Base-by-base conservation (phyloP, 2,888 invertebrate species). In the Melieria crassipennis region DNA sequence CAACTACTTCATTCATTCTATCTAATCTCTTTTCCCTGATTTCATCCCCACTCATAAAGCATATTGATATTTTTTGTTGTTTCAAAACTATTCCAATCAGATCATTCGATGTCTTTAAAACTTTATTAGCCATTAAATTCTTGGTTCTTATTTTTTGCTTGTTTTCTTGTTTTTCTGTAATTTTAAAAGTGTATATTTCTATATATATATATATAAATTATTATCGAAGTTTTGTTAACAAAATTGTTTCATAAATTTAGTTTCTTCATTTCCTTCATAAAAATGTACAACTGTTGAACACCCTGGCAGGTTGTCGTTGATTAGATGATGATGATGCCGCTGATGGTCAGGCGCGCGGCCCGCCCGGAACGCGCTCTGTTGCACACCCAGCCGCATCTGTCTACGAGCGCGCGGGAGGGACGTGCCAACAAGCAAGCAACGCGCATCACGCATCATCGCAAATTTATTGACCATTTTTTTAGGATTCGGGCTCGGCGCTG, bases 191-290 rank as follows among this genome's bases (percentile, higher is more conserved):
- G 16, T 50, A 67, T 67, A 67, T 61, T 67, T 60, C 52, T 67
- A 67, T 48, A 67, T 69, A 48, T 69, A 48, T 69, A 69, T 69
- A 30, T 63, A 69, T 62, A 69, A 69, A 62, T 63, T 67, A 67
- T 42, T 58, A 52, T 52, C 52, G 52, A 52, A 52, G 52, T 52
- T 52, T 52, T 13, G 52, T 7, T n/a, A 52, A 52, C 52, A 52
- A 52, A 50, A 52, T 52, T 5, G 11, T 52, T 62, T 45, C 13
- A 62, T 67, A 48, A 69, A 47, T 55, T 6, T 50, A 64, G 10
- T 55, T 69, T 45, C 45, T 52, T 52, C 52, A 5, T 47, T 67
- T 55, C 13, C 13, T 56, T 56, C 46, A 11, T 52, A 30, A 9
- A 9, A 56, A 56, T 69, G 13, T 63, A 55, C 47, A 52, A 52